phyloP scores from a whole-genome alignment of 1,140 invertebrate species.

The Dufourea novaeangliae region DNA sequence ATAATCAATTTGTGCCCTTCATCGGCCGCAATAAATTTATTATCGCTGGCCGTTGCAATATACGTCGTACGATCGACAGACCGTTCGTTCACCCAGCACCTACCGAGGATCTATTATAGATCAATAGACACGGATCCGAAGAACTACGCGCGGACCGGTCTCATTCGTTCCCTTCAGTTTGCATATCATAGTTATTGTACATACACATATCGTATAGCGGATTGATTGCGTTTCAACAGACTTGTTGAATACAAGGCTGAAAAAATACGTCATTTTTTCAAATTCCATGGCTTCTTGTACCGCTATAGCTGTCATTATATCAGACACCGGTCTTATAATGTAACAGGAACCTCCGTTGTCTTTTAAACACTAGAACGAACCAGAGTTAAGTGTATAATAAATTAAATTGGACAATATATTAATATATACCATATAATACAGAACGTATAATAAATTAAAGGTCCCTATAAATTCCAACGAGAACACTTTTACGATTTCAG shows the following conservation, averaged over 20 bases:
- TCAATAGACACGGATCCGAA: slow-evolving; percentile 1
- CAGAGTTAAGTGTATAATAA: no score
- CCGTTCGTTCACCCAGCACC: slow-evolving; percentile 32
- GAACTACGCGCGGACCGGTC: neutral
- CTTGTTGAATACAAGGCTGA: neutral
- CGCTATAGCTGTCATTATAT: neutral
- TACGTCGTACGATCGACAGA: slow-evolving; percentile 4
- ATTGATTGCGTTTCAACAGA: slow-evolving; percentile 28
- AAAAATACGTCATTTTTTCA: neutral
- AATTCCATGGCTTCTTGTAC: slow-evolving; percentile 1
- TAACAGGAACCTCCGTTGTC: neutral
- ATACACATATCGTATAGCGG: slow-evolving; percentile 3
- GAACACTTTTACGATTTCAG: no score
- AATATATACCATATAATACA: no score
- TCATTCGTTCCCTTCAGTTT: neutral
- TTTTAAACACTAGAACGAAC: no score
- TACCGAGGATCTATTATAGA: slow-evolving; percentile 14
- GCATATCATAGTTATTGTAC: neutral
- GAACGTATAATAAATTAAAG: no score
- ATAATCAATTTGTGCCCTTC: slow-evolving; percentile 74
- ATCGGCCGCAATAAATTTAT: slow-evolving; percentile 70
- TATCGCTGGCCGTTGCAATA: slow-evolving; percentile 44
- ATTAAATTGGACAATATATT: neutral
- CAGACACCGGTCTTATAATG: neutral
- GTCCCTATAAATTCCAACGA: no score